Percentiles rank a stretch among this genome's conserved stretches.
Conservation (phyloP, 2,888 invertebrate genomes). For the Apocheima hispidaria region DNA sequence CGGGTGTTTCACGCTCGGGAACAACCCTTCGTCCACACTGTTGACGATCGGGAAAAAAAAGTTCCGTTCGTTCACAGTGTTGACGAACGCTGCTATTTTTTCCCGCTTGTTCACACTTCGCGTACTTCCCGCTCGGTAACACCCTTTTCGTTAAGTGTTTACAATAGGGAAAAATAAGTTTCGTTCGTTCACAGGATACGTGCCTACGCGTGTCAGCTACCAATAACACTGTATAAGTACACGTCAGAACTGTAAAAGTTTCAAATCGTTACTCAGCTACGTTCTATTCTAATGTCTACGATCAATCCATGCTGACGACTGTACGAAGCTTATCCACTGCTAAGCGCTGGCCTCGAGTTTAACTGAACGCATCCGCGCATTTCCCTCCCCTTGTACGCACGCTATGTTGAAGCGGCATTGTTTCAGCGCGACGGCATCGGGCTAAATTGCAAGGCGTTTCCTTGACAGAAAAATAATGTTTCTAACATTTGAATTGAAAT, state of each 20-base stretch:
- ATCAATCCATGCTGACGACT: slow-evolving; percentile 1
- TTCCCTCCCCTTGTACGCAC: slow-evolving; percentile 20
- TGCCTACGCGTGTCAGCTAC: too few species aligned
- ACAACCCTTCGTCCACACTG: too few species aligned
- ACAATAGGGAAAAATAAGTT: too few species aligned
- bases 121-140: too few species aligned
- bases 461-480: neutral
- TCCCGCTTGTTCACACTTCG: too few species aligned
- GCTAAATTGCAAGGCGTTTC: slow-evolving; percentile 8
- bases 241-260: neutral
- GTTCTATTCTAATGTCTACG: neutral
- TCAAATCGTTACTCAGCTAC: neutral
- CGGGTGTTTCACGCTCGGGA: too few species aligned
- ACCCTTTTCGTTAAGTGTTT: too few species aligned
- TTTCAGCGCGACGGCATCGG: slow-evolving; percentile 27
- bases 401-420: slow-evolving; percentile 22
- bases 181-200: too few species aligned
- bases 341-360: slow-evolving; percentile 3
- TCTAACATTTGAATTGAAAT: neutral
- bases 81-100: too few species aligned
- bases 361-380: slow-evolving; percentile 30
- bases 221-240: too few species aligned
- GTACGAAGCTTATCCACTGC: slow-evolving; percentile 7
- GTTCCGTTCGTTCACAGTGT: too few species aligned
- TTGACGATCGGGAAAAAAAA: too few species aligned